These are phyloP conservation scores for Otocyon megalotis DNA, from an alignment of 2,113 vertebrate genomes.

Conservation along the genomic window DNA sequence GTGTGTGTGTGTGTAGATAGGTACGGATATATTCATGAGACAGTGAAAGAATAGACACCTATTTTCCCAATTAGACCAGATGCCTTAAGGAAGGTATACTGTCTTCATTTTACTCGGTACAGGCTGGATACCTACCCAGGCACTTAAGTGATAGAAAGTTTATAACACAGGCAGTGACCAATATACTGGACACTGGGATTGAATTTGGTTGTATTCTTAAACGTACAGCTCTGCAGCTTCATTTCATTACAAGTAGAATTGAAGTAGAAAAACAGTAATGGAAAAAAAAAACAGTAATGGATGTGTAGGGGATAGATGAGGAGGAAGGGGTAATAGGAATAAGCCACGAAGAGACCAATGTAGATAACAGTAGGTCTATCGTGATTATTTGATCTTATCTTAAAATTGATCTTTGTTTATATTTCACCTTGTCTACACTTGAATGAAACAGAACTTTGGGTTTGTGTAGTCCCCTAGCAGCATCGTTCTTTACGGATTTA, in stretches of 20 bases:
- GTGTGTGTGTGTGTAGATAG: background rate
- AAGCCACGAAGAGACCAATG: background rate
- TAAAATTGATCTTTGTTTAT: conserved; percentile 9
- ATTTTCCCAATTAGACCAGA: background rate
- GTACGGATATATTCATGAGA: background rate
- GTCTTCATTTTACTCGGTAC: conserved; percentile 44
- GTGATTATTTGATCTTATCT: conserved; percentile 36
- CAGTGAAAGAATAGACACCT: background rate
- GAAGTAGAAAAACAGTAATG: conserved; percentile 10
- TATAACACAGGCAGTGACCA: background rate
- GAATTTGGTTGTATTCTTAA: conserved; percentile 36
- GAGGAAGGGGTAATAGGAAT: background rate
- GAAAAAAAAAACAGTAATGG: background rate
- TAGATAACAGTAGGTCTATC: background rate
- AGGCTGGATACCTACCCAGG: background rate
- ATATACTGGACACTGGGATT: background rate
- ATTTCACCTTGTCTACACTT: conserved; percentile 37
- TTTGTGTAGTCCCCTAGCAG: background rate
- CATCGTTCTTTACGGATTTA: background rate
- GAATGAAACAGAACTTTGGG: conserved; percentile 11
- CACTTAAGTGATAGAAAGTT: conserved; percentile 11
- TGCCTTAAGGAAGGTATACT: background rate
- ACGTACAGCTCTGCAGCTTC: background rate
- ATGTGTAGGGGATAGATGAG: background rate
- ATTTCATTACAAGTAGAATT: conserved; percentile 29